A percentile compares a stretch with the other conserved stretches of the same genome.
phyloP scores from a whole-genome alignment of 2,113 vertebrate genomes.

The Larimichthys polyactis region DNA sequence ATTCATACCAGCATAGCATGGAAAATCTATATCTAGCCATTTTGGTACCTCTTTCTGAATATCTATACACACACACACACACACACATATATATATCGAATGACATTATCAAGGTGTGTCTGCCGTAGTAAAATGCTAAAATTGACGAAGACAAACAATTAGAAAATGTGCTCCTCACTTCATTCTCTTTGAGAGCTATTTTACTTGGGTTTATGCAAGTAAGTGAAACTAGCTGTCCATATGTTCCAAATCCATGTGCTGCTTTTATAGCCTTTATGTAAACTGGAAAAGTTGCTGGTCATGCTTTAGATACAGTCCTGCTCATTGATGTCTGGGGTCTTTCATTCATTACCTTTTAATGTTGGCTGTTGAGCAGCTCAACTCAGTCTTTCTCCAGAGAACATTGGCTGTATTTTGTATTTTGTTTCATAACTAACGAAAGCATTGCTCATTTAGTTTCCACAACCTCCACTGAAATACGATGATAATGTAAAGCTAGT shows the following conservation, averaged over 20 bases:
- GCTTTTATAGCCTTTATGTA: background rate
- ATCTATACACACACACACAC: no score
- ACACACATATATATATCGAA: background rate
- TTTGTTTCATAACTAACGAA: no score
- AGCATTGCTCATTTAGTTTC: background rate
- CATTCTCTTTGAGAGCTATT: background rate
- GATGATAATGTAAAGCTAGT: background rate
- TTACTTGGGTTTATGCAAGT: conserved; percentile 17
- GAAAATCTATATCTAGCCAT: background rate
- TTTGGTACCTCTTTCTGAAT: background rate
- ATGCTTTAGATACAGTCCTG: background rate
- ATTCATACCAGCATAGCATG: background rate
- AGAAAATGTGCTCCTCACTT: background rate
- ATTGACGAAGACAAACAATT: background rate
- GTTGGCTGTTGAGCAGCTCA: background rate
- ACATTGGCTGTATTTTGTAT: background rate
- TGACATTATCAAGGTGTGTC: background rate
- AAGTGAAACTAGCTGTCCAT: background rate
- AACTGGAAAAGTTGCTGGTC: background rate
- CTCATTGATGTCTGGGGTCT: background rate
- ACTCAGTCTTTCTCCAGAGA: background rate
- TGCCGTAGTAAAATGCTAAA: no score
- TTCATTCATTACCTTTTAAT: background rate
- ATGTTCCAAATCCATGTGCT: background rate
- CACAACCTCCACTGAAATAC: background rate